Percentiles rank a stretch among this genome's conserved stretches.
Evolutionary conservation across 2,113 vertebrate species (phyloP).

Genomic region (Alouatta palliata): DNA sequence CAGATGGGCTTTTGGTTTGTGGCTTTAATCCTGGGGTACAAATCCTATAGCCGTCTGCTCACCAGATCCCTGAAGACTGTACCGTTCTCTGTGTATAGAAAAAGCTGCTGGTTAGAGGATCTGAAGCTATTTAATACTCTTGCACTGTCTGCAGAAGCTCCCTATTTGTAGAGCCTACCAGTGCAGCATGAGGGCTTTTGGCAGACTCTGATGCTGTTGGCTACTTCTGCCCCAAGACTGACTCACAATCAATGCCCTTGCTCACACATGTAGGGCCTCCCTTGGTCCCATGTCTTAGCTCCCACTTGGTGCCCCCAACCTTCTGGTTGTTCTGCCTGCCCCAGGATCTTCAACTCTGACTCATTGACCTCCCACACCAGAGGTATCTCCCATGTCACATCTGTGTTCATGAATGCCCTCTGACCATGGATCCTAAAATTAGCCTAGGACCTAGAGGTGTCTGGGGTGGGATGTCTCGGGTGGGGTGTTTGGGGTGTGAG

Average conservation of each 20-base stretch:
- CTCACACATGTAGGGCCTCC: neutral
- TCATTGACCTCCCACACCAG: neutral
- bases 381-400: neutral
- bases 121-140: neutral
- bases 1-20: slow-evolving; percentile 7
- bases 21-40: slow-evolving; percentile 46
- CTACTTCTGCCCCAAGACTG: neutral
- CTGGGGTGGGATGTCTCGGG: neutral
- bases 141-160: slow-evolving; percentile 15
- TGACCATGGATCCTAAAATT: neutral
- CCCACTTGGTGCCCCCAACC: neutral
- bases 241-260: neutral
- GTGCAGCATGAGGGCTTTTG: neutral
- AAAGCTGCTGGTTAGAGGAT: neutral
- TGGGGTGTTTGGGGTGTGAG: no score
- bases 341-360: neutral
- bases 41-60: neutral
- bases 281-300: neutral
- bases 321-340: neutral
- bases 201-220: neutral
- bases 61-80: neutral
- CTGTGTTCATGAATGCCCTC: neutral
- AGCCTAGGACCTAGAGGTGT: neutral
- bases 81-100: neutral
- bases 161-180: neutral